Evolutionary conservation across 2,113 vertebrate genomes (phyloP), one percentile per base, ranked within the genome.

Genomic region (Barnardius zonarius): DNA sequence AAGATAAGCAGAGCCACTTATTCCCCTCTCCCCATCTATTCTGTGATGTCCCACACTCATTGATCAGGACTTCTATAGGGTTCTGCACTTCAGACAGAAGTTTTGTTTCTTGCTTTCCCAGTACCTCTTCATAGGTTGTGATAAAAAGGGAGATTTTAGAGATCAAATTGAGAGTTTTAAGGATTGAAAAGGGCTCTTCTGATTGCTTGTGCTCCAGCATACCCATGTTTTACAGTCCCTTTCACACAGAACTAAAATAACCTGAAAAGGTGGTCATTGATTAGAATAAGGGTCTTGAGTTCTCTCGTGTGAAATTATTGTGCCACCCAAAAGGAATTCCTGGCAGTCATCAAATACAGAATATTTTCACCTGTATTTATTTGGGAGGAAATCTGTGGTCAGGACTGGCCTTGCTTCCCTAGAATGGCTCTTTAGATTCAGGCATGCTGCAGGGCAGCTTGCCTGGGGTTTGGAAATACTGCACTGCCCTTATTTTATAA

Each of bases 301-400:
- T 76, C 54, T 41, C 31, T 41, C 28, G 63, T 80, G 72, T 83
- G 88, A 95, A 90, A 92, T 97, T 79, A 93, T 61, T 93, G 78
- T 85, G 54, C 44, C 44, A 73, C 63, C 63, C 86, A 66, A 86
- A 92, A 83, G 64, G 68, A 93, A 94, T 78, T 90, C 2, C 3
- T 81, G 35, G 54, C 68, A 62, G 46, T 86, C 79, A 62, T 85
- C 82, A 86, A 81, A 94, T 37, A 51, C 28, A 77, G 88, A 93
- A 75, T 66, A 77, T 88, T 90, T 96, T 90, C 68, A 93, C 43
- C 49, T 74, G 11, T 57, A 78, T 93, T 94, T 95, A 73, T 93
- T 63, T 93, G 83, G 72, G 54, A 94, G 94, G 95, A 96, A 97
- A 88, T 67, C 1, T 83, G 96, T 90, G 91, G 96, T 95, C 68